phyloP scores from a whole-genome alignment of 2,113 vertebrate species.

The Lampris megalopsis region DNA sequence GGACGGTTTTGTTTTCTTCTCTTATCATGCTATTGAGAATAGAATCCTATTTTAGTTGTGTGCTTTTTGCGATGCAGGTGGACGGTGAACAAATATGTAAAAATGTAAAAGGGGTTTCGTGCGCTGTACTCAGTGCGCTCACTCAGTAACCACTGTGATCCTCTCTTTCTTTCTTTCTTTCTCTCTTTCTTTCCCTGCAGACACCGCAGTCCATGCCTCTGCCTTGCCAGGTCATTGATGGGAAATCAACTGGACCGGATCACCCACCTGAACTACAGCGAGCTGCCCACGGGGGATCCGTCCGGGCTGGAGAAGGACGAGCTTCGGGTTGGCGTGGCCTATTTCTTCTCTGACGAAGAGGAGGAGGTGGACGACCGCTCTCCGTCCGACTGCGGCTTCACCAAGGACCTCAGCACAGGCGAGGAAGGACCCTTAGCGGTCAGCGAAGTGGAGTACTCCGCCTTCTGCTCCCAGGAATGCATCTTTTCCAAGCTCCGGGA shows the following conservation, averaged over 20 bases:
- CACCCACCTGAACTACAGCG: conserved; percentile 99
- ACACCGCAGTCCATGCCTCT: conserved; percentile 89
- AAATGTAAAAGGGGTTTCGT: neutral
- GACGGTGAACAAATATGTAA: too few relatives aligned
- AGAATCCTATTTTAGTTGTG: neutral
- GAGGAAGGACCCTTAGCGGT: conserved; percentile 86
- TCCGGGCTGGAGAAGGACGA: conserved; percentile 99
- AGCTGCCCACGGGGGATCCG: conserved; percentile 98
- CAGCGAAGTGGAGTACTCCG: conserved; percentile 95
- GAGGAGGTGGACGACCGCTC: conserved; percentile 98
- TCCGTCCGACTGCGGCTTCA: conserved; percentile 92
- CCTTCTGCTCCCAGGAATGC: conserved; percentile 98
- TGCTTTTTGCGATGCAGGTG: neutral
- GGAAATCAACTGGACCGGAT: conserved; percentile 99
- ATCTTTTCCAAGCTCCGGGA: conserved; percentile 98
- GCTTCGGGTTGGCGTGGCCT: conserved; percentile 97
- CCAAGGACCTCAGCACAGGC: conserved; percentile 85
- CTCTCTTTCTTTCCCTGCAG: conserved; percentile 47
- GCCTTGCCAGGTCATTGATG: conserved; percentile 96
- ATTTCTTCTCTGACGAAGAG: conserved; percentile 99
- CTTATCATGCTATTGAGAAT: neutral
- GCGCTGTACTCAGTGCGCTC: conserved; percentile 10
- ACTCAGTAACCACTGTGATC: neutral
- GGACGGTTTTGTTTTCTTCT: conserved; percentile 9
- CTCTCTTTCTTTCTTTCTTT: neutral